Base-by-base conservation (phyloP, 2,113 vertebrate species). In the Clarias magur region DNA sequence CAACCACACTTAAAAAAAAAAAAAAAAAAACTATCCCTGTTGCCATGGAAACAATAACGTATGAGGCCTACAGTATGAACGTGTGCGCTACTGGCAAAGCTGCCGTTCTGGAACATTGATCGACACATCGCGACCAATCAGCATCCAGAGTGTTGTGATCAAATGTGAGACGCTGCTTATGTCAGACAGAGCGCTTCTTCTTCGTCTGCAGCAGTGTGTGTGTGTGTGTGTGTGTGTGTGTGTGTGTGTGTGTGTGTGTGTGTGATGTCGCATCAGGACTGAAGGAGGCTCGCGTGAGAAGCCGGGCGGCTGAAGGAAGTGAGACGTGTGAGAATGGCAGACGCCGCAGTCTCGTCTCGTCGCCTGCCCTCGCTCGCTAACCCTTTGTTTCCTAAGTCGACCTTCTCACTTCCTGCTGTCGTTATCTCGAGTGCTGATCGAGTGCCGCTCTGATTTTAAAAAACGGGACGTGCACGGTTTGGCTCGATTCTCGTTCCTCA, bases 221-320 rank as follows among this genome's bases (percentile, higher is more conserved):
- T 38, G 34, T 38, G 34, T 34, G 30, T 48, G 54, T 17, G n/a
- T n/a, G n/a, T n/a, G n/a, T n/a, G n/a, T n/a, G 30, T 42, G 25
- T 81, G 30, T 27, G 3, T 13, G 73, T 42, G 34, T 54, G 38
- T 4, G 7, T 8, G 19, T 30, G 57, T 42, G 34, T 34, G 4
- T 59, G 56, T 62, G 68, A 53, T 12, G 8, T 25, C 15, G 67
- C 3, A 10, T 21, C 57, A 60, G 19, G 21, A 17, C 86, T 42
- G 85, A 85, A 56, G 67, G 62, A 83, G 85, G 60, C 57, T 90
- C 76, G 87, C 89, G 89, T 90, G 89, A 86, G 82, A 90, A 90
- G 87, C 62, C 54, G 59, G 72, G 80, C 80, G 63, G 19, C 62
- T 38, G 80, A 83, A 87, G 87, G 89, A 90, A 90, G 87, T 88